These are phyloP conservation scores for Saiga tatarica DNA, from an alignment of 2,113 vertebrate genomes.

Conservation along the genomic window DNA sequence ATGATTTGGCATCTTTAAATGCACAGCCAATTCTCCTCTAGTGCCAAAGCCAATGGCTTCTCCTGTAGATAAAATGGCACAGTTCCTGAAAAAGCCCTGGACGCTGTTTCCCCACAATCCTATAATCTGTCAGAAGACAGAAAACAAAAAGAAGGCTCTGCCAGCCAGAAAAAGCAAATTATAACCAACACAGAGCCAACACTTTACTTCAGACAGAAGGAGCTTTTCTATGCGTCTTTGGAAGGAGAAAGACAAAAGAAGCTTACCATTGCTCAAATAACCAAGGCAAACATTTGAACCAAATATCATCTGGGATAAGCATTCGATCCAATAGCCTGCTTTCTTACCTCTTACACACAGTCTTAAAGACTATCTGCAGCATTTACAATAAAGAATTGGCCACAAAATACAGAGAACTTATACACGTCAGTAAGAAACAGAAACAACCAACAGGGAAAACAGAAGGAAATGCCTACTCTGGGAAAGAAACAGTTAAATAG, in stretches of 20 bases:
- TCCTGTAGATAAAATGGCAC: slow-evolving; percentile 69
- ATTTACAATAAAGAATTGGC: neutral
- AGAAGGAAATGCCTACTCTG: neutral
- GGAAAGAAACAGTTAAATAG: neutral
- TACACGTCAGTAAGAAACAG: neutral
- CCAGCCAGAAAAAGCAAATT: slow-evolving; percentile 71
- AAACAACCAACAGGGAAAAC: neutral
- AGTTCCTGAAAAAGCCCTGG: slow-evolving; percentile 74
- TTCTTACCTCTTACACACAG: slow-evolving; percentile 30
- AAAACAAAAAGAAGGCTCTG: slow-evolving; percentile 68
- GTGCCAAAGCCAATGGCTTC: slow-evolving; percentile 66
- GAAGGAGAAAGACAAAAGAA: slow-evolving; percentile 61
- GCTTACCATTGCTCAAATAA: slow-evolving; percentile 55
- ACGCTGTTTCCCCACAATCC: slow-evolving; percentile 72
- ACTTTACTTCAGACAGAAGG: slow-evolving; percentile 68
- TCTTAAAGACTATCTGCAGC: neutral
- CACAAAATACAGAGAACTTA: slow-evolving; percentile 23
- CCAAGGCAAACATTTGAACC: slow-evolving; percentile 60
- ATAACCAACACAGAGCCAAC: slow-evolving; percentile 71
- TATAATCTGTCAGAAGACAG: slow-evolving; percentile 76
- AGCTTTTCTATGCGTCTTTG: slow-evolving; percentile 61
- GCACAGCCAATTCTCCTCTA: slow-evolving; percentile 64
- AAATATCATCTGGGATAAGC: slow-evolving; percentile 53
- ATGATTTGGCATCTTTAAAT: slow-evolving; percentile 71
- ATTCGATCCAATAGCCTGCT: slow-evolving; percentile 23